phyloP scores from a whole-genome alignment of 92 coral and sea anemone genomes.

The Bergia sp. region DNA sequence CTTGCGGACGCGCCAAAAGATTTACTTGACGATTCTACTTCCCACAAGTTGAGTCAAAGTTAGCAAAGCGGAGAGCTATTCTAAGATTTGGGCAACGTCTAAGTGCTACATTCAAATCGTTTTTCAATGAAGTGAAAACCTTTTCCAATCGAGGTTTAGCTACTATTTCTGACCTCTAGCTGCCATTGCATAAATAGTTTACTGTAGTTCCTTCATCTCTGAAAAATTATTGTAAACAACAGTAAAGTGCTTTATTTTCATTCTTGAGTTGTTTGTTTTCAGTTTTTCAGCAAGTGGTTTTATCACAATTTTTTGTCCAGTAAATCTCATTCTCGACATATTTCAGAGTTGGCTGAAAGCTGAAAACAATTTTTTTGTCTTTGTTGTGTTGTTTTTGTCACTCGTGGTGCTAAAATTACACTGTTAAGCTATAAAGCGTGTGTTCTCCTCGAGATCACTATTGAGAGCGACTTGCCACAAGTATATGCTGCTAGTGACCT shows the following conservation, averaged over 20 bases:
- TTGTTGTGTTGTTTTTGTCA: neutral
- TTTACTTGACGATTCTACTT: too few relatives aligned
- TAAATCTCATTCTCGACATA: neutral
- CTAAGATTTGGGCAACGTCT: neutral
- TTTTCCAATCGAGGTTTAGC: neutral
- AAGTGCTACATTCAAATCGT: too few relatives aligned
- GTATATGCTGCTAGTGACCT: conserved; percentile 41
- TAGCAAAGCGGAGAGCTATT: neutral
- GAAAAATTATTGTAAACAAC: neutral
- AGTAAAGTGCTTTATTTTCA: neutral
- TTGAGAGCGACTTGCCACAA: conserved; percentile 22
- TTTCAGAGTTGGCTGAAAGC: neutral
- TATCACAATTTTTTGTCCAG: neutral
- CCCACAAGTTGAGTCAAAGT: too few relatives aligned
- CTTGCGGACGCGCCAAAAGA: too few relatives aligned
- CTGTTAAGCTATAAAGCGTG: neutral
- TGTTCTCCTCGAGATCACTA: neutral
- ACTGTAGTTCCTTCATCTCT: neutral
- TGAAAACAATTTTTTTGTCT: neutral
- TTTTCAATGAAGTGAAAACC: neutral
- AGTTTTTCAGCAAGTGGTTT: conserved; percentile 24
- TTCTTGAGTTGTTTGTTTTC: conserved; percentile 24
- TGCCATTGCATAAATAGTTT: neutral
- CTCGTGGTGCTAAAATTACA: neutral
- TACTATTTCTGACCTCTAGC: neutral